A percentile compares a stretch with the other conserved stretches of the same genome.
These are phyloP conservation scores for Oscarella lobularis DNA, from an alignment of 37 sponge, comb jelly and placozoan genomes.

Conservation along the genomic window DNA sequence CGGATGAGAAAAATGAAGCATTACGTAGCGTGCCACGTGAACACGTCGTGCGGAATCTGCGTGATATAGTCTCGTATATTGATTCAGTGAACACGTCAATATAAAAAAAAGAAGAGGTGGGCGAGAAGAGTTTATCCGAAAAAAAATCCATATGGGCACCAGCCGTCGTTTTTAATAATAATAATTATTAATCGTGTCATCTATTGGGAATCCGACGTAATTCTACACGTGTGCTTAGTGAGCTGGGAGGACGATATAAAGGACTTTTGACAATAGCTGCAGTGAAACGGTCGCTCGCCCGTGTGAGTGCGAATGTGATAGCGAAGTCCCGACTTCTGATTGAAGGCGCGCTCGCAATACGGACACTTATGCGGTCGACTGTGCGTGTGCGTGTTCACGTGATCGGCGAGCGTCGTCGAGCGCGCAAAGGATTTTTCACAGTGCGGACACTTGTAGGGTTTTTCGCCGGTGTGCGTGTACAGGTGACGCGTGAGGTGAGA, in stretches of 20 bases:
- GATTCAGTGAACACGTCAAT: no score
- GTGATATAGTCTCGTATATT: no score
- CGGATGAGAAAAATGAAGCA: no score
- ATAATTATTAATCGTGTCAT: neutral
- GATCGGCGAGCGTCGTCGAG: slow-evolving; percentile 7
- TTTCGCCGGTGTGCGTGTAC: slow-evolving; percentile 19
- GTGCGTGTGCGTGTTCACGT: slow-evolving; percentile 15
- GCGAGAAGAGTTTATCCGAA: neutral
- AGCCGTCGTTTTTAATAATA: neutral
- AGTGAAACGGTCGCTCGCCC: slow-evolving; percentile 14
- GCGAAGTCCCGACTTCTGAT: slow-evolving; percentile 2
- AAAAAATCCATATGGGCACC: neutral
- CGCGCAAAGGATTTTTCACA: slow-evolving; percentile 14
- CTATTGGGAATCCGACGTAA: neutral
- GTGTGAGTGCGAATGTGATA: slow-evolving; percentile 15
- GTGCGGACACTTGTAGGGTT: slow-evolving; percentile 18
- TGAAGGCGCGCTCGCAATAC: slow-evolving; percentile 9
- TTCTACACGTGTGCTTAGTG: slow-evolving; percentile 11
- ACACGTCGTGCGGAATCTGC: no score
- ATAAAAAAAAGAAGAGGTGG: neutral
- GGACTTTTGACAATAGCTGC: slow-evolving; percentile 2
- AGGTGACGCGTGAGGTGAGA: slow-evolving; percentile 17
- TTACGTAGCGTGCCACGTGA: no score
- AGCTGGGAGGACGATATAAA: slow-evolving; percentile 6
- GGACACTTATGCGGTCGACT: slow-evolving; percentile 16